Base-by-base conservation (phyloP, 2,888 invertebrate genomes). In the Mechanitis messenoides region DNA sequence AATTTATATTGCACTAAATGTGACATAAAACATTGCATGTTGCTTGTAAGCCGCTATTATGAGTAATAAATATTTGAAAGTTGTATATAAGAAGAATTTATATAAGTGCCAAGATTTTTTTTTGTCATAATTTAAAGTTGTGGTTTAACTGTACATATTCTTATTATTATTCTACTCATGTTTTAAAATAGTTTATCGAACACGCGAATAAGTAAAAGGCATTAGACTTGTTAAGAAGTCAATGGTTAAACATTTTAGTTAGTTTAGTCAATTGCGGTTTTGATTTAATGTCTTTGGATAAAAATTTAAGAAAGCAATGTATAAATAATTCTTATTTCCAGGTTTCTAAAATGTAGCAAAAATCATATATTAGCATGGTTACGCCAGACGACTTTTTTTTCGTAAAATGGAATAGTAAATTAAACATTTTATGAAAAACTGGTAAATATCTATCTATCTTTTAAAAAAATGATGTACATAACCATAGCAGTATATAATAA, bases 401-500 rank as follows among this genome's bases (percentile, higher is more conserved):
- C 20, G 20, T 20, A 20, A 20, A 20, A 20, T 20, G 20, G 20
- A 20, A 20, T 20, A 20, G 20, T 20, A 20, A 20, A 20, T 1
- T 20, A 20, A 20, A 20, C 20, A 38, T 38, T 46, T 9, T 12
- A 31, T 45, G 12, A 45, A 45, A 46, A 33, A 12, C 9, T 7
- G 2, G 33, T 33, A 35, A 9, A 46, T 47, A 33, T 33, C 45
- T n/a, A 31, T 57, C 45, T 50, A 20, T 50, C 33, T 58, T 38
- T 7, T 38, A 53, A 46, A 4, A 33, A 33, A 33, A 33, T 58
- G 28, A 9, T n/a, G 38, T 55, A 59, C 42, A n/a, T 55, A 47
- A 35, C 42, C 42, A 7, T 55, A 31, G 31, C 33, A 38, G 12
- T 60, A 55, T 47, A 60, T 60, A 61, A 58, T 64, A 64, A 64